A percentile compares a stretch with the other conserved stretches of the same genome.
Conservation (phyloP, 2,797 vertebrate species). For the Rhinatrema bivittatum region DNA sequence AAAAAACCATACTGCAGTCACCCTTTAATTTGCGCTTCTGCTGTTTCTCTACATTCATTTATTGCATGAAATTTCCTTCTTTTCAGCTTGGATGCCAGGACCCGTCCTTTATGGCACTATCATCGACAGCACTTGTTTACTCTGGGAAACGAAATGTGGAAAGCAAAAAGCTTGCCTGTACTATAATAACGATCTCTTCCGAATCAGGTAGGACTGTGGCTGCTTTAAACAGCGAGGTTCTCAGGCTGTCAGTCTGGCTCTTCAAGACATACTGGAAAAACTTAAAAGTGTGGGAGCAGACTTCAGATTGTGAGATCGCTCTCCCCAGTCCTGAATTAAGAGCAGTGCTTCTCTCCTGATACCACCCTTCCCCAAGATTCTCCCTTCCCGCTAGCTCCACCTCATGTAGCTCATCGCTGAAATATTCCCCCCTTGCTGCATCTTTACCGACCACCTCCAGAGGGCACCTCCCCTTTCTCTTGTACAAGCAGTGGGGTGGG, state of each 20-base stretch:
- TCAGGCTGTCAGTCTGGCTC: too few relatives aligned
- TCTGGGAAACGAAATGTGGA: constrained; percentile 71
- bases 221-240: background rate
- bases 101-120: constrained; percentile 78
- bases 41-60: too few relatives aligned
- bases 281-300: background rate
- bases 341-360: background rate
- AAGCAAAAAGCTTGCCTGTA: constrained; percentile 73
- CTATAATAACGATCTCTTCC: constrained; percentile 72
- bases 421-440: too few relatives aligned
- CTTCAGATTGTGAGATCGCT: background rate
- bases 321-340: background rate
- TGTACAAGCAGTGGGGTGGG: too few relatives aligned
- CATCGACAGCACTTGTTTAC: constrained; percentile 79
- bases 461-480: too few relatives aligned
- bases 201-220: constrained; percentile 54
- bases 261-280: background rate
- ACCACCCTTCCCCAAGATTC: background rate
- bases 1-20: too few relatives aligned
- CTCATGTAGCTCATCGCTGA: too few relatives aligned
- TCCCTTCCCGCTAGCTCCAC: too few relatives aligned
- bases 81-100: constrained; percentile 80
- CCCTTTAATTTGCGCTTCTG: too few relatives aligned
- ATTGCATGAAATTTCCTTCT: background rate
- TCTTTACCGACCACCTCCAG: too few relatives aligned